Evolutionary conservation across 2,888 invertebrate species (phyloP), one percentile per base, ranked within the genome.

Genomic region (Hirtodrosophila alboralis): DNA sequence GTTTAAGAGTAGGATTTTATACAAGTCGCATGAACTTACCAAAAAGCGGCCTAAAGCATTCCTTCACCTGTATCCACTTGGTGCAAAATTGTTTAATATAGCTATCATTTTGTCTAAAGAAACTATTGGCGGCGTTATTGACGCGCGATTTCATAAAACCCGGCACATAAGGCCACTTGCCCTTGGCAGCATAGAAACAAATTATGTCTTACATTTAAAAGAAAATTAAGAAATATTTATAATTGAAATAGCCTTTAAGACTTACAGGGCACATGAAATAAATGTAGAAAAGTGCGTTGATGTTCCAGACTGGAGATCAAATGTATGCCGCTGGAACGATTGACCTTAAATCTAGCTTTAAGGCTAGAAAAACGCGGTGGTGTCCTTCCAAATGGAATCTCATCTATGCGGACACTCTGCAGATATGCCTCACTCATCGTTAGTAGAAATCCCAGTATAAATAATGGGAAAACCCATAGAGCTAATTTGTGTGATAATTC

Each of bases 161-260:
- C 9, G 90, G 91, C 41, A 90, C 86, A 60, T 88, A 90, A 0
- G 90, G 90, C 90, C 90, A 90, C 48, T 90, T 90, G 3, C 90
- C 90, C 53, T 88, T 91, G 1, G 91, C 90, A 33, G 90, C 90
- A 72, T 87, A 90, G 56, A 87, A 89, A 48, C 90, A 90, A 43
- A 90, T 81, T 1, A 90, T 89, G 56, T 91, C 90, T 90, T 3
- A 1, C 33, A 28, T 18, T 36, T 6, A 16, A 0, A 4, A 34
- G 28, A 3, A 18, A 9, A n/a, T 8, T 5, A 8, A 7, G n/a
- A 23, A 18, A 5, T 5, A 18, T 1, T 18, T 3, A 1, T 18
- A 18, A 5, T n/a, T n/a, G 12, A 10, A 8, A 27, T 13, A 27
- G 2, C 10, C n/a, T 0, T 10, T n/a, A 10, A 5, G 4, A 69